Evolutionary conservation across 2,888 invertebrate genomes (phyloP).

Genomic region (Calliphora vomitoria): DNA sequence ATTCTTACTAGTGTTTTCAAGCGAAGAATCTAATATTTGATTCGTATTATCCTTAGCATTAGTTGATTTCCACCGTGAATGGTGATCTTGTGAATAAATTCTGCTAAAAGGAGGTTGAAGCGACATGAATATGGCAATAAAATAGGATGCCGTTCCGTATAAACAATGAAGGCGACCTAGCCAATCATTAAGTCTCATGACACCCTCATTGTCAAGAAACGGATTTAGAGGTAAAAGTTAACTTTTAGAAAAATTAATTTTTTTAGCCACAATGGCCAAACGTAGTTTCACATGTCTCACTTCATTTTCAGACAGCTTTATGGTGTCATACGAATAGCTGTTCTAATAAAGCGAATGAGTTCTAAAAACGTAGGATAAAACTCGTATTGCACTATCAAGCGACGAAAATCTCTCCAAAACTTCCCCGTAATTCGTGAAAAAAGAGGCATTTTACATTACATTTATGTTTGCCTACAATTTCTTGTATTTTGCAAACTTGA

Average conservation of each 20-base stretch:
- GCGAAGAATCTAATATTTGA: neutral
- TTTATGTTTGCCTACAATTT: neutral
- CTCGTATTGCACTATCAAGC: neutral
- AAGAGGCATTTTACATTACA: too few relatives aligned
- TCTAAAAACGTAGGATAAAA: too few relatives aligned
- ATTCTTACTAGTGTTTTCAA: neutral
- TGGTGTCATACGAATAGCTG: too few relatives aligned
- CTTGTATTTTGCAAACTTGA: neutral
- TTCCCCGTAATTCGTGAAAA: too few relatives aligned
- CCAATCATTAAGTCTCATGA: neutral
- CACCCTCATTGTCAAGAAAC: neutral
- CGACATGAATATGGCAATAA: neutral
- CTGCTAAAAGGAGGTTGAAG: neutral
- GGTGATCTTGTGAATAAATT: too few relatives aligned
- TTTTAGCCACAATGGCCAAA: neutral
- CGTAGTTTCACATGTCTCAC: neutral
- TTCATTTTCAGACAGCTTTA: neutral
- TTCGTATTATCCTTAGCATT: neutral
- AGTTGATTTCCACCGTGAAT: too few relatives aligned
- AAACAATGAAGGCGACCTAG: neutral
- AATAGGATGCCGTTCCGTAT: neutral
- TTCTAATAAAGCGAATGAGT: too few relatives aligned
- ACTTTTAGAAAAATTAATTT: neutral
- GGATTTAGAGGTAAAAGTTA: neutral
- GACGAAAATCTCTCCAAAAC: too few relatives aligned